phyloP scores from a whole-genome alignment of 2,797 vertebrate genomes.

The Sardinella longiceps region DNA sequence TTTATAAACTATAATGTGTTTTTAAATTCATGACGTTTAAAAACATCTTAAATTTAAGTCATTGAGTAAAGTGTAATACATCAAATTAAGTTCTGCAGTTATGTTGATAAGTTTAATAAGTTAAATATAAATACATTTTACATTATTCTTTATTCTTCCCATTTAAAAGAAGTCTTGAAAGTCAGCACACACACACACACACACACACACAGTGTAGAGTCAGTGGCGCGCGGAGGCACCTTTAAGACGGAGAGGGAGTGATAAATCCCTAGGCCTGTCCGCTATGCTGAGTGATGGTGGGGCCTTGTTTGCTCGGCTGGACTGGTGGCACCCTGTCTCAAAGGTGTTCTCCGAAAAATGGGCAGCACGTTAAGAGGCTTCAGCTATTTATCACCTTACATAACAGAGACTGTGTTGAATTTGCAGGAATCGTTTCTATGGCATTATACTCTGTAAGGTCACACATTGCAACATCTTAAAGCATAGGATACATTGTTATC shows the following conservation, averaged over 20 bases:
- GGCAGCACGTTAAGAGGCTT: background rate
- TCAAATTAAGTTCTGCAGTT: background rate
- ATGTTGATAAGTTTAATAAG: background rate
- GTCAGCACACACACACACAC: too few relatives aligned
- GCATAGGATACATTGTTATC: background rate
- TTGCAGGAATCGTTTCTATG: background rate
- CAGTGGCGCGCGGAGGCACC: background rate
- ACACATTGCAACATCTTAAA: background rate
- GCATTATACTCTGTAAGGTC: slow-evolving; percentile 7
- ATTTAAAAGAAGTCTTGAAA: too few relatives aligned
- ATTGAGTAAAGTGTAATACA: background rate
- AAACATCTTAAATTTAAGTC: background rate
- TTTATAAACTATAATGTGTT: background rate
- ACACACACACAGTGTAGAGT: background rate
- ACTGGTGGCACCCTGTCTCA: slow-evolving; percentile 16
- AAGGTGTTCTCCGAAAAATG: background rate
- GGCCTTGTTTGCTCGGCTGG: background rate
- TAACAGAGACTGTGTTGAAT: background rate
- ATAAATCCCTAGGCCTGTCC: background rate
- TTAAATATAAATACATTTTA: too few relatives aligned
- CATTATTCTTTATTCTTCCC: background rate
- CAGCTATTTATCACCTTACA: background rate
- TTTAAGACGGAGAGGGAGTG: background rate
- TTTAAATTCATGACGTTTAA: background rate
- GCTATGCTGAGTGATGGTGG: slow-evolving; percentile 4